Evolutionary conservation across 2,888 invertebrate species (phyloP).

Genomic region (Aromia moschata): DNA sequence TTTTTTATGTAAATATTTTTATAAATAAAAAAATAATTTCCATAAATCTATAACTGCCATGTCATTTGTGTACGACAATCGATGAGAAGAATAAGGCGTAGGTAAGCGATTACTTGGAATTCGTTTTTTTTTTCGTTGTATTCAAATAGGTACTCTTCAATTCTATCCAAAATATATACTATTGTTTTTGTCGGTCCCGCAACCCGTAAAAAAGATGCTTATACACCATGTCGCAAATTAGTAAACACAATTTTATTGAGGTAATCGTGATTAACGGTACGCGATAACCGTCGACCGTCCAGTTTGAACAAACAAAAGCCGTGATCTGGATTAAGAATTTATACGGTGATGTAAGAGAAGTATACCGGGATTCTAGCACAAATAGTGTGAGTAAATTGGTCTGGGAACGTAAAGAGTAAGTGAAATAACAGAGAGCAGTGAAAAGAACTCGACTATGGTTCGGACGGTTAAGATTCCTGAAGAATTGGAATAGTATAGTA

Average conservation of each 20-base stretch:
- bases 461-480: too few species aligned
- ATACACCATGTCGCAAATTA: neutral
- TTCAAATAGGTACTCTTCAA: neutral
- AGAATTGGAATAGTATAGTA: too few species aligned
- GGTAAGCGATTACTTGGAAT: neutral
- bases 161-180: neutral
- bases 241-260: slow-evolving; percentile 3
- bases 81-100: neutral
- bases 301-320: slow-evolving; percentile 15
- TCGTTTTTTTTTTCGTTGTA: neutral
- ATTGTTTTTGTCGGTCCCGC: neutral
- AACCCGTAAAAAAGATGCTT: neutral
- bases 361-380: too few species aligned
- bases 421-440: too few species aligned
- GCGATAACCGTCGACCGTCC: slow-evolving; percentile 16
- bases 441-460: too few species aligned
- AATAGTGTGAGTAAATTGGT: too few species aligned
- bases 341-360: slow-evolving; percentile 14
- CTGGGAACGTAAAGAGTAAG: too few species aligned
- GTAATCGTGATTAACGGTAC: slow-evolving; percentile 21
- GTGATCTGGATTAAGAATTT: slow-evolving; percentile 22
- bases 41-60: too few species aligned
- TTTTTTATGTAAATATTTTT: too few species aligned
- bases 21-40: too few species aligned
- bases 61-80: too few species aligned